Evolutionary conservation across 2,797 vertebrate species (phyloP).

Genomic region (Paramormyrops hopkinsi): DNA sequence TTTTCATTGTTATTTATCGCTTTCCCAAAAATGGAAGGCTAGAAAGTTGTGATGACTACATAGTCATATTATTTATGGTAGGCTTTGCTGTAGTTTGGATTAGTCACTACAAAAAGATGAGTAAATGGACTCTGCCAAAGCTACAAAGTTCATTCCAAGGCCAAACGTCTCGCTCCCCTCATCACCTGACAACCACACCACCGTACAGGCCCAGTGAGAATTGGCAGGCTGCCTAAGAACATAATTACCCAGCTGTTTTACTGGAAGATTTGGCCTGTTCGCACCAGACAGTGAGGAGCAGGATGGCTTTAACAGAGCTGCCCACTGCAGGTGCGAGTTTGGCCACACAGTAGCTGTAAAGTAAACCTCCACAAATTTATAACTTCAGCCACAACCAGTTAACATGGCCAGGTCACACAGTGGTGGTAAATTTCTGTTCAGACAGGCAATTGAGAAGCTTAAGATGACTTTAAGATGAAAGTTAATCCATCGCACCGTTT

Average conservation of each 20-base stretch:
- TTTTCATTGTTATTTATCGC: not conserved
- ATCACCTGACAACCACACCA: not conserved
- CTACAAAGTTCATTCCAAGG: not conserved
- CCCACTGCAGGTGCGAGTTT: not conserved
- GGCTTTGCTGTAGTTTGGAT: slow-evolving; percentile 5
- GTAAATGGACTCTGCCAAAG: not conserved
- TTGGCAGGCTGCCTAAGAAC: not conserved
- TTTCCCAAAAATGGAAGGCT: not conserved
- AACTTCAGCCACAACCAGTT: not conserved
- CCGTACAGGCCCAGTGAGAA: not conserved
- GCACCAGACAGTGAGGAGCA: not conserved
- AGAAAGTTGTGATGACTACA: not conserved
- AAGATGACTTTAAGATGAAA: not conserved
- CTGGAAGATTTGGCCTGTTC: not conserved
- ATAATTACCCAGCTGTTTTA: not conserved
- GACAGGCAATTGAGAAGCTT: not conserved
- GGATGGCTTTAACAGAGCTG: not conserved
- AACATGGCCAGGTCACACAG: not conserved
- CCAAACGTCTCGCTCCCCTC: not conserved
- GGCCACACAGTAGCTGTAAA: not conserved
- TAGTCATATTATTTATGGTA: not conserved
- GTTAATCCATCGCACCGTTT: not conserved
- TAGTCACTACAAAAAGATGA: not conserved
- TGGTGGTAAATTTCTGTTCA: not conserved
- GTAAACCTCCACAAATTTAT: not conserved